Conservation (phyloP, 1,140 invertebrate genomes). For the Solenopsis fugax region DNA sequence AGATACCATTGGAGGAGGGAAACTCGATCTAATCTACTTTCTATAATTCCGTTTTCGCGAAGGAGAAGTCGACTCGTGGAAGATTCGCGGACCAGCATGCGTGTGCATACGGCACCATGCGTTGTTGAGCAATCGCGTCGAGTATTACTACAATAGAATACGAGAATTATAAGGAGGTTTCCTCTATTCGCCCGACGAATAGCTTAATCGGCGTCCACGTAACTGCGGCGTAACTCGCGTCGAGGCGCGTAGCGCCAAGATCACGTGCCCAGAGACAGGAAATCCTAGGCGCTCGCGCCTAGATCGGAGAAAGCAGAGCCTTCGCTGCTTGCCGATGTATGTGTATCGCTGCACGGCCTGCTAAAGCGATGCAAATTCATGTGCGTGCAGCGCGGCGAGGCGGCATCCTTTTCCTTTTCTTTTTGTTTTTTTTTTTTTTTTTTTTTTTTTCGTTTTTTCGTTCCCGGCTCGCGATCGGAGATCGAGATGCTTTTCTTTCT, state of each 20-base stretch:
- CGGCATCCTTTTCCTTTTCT: not conserved
- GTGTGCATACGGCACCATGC: too few species aligned
- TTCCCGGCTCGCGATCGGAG: not conserved
- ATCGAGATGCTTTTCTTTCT: constrained; percentile 44
- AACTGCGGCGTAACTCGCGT: constrained; percentile 73
- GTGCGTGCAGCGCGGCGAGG: not conserved
- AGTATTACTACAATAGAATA: not conserved
- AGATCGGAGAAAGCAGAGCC: constrained; percentile 75
- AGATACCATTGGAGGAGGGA: not conserved
- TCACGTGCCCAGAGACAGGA: constrained; percentile 76
- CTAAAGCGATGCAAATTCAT: constrained; percentile 46
- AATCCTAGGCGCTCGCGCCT: constrained; percentile 70
- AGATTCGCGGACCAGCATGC: not conserved
- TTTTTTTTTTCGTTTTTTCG: not conserved
- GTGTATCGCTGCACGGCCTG: constrained; percentile 33
- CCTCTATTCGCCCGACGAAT: constrained; percentile 33
- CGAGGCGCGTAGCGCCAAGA: constrained; percentile 68
- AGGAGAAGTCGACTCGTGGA: not conserved
- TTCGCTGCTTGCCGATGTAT: constrained; percentile 38
- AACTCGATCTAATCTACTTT: not conserved
- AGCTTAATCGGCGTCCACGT: constrained; percentile 68
- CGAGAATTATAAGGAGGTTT: not conserved
- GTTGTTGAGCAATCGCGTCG: not conserved
- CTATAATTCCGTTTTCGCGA: not conserved
- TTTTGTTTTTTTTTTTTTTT: not conserved